These are phyloP conservation scores for Mus caroli DNA, from an alignment of 2,797 vertebrate species.

Conservation along the genomic window DNA sequence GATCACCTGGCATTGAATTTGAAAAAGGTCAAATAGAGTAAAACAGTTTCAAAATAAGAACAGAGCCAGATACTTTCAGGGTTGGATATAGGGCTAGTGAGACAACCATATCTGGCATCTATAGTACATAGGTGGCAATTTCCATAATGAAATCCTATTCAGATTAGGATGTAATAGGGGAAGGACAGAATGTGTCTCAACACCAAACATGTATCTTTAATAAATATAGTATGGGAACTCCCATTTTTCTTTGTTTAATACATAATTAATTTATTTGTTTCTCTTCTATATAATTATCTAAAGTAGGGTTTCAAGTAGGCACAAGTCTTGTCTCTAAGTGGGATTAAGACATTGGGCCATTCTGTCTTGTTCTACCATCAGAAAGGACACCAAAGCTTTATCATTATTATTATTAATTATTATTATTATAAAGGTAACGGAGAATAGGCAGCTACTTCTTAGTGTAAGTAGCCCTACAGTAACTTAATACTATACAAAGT, in stretches of 20 bases:
- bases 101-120: not conserved
- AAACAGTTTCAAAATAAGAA: conserved; percentile 23
- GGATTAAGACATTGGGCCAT: not conserved
- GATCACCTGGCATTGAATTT: conserved; percentile 24
- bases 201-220: not conserved
- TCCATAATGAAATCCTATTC: not conserved
- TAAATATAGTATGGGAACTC: not conserved
- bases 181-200: not conserved
- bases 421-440: not conserved
- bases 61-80: not conserved
- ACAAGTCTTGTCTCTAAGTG: not conserved
- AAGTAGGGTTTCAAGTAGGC: not conserved
- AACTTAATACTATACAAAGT: not conserved
- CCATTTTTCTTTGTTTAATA: not conserved
- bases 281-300: not conserved
- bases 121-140: not conserved
- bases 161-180: not conserved
- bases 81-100: not conserved
- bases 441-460: not conserved
- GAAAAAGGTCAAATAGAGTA: not conserved
- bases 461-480: not conserved
- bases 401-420: no score
- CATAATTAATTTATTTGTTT: not conserved
- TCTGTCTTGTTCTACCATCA: not conserved
- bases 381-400: not conserved